A percentile compares a stretch with the other conserved stretches of the same genome.
phyloP scores from a whole-genome alignment of 2,888 invertebrate species.

The Minunthozetes semirufus region DNA sequence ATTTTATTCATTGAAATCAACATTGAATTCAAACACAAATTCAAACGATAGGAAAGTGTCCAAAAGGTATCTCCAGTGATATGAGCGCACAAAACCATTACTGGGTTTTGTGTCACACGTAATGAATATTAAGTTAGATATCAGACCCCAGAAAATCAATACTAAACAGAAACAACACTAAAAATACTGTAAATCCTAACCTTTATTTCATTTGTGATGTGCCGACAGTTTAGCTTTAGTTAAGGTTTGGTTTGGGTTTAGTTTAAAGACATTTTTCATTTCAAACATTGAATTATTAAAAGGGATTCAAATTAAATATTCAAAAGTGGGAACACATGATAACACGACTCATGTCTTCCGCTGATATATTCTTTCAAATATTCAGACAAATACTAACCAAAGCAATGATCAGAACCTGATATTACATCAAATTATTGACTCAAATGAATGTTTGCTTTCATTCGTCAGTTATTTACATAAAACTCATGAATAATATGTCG shows the following conservation, averaged over 20 bases:
- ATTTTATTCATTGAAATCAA: not conserved
- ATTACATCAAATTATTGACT: not conserved
- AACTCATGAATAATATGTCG: not conserved
- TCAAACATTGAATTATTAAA: too few relatives aligned
- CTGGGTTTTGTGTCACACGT: not conserved
- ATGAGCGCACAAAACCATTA: not conserved
- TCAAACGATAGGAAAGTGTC: not conserved
- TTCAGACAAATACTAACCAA: too few relatives aligned
- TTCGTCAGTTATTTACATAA: not conserved
- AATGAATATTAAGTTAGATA: conserved; percentile 16
- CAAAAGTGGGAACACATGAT: too few relatives aligned
- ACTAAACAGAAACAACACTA: conserved; percentile 9
- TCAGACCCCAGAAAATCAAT: not conserved
- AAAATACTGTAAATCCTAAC: not conserved
- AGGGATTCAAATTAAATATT: too few relatives aligned
- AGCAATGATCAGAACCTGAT: too few relatives aligned
- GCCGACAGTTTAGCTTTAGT: too few relatives aligned
- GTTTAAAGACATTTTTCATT: too few relatives aligned
- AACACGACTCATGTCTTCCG: too few relatives aligned
- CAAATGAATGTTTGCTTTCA: not conserved
- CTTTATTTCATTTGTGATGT: not conserved
- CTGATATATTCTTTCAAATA: too few relatives aligned
- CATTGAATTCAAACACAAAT: not conserved
- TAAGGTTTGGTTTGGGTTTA: too few relatives aligned
- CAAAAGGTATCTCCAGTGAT: not conserved